Evolutionary conservation across 2,888 invertebrate species (phyloP), one percentile per base, ranked within the genome.

Genomic region (Netelia fuscicornis): DNA sequence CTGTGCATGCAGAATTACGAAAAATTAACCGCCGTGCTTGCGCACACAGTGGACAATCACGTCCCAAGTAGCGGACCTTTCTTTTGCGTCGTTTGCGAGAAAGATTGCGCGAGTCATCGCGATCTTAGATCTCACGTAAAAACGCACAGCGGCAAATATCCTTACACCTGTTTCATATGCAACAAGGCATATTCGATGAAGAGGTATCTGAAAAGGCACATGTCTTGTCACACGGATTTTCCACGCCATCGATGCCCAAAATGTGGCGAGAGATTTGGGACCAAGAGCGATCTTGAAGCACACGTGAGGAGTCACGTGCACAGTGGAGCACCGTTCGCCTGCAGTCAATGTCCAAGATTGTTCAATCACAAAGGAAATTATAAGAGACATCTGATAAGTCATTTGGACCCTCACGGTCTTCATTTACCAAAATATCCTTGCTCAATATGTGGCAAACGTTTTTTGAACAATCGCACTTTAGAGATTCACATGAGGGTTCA

Each of bases 401-500:
- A 94, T 79, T 75, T 93, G 20, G 93, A 93, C 81, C 91, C 93
- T 0, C 88, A 90, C 6, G 91, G 91, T 13, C 86, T 90, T 17
- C 89, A 88, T 87, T 88, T 89, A 56, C 92, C 95, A 91, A 95
- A 95, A 2, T 95, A 94, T 87, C 95, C 95, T 0, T 95, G 95
- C 84, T 92, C 93, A 0, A 93, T 95, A 0, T 95, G 95, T 86
- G 95, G 94, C 0, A 95, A 95, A 37, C 94, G 95, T 17, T 95
- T 95, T 91, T 94, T 95, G 89, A 95, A 95, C 87, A 95, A 95
- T 13, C 95, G 95, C 10, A 95, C 95, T 71, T 90, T 95, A 20
- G 94, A 95, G 1, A 95, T 95, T 44, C 95, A 95, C 86, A 95
- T 95, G 94, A 92, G 95, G 0, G 95, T 95, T 91, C 95, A 95